These are phyloP conservation scores for Leucophenga maculata DNA, from an alignment of 2,888 invertebrate genomes.

Conservation along the genomic window DNA sequence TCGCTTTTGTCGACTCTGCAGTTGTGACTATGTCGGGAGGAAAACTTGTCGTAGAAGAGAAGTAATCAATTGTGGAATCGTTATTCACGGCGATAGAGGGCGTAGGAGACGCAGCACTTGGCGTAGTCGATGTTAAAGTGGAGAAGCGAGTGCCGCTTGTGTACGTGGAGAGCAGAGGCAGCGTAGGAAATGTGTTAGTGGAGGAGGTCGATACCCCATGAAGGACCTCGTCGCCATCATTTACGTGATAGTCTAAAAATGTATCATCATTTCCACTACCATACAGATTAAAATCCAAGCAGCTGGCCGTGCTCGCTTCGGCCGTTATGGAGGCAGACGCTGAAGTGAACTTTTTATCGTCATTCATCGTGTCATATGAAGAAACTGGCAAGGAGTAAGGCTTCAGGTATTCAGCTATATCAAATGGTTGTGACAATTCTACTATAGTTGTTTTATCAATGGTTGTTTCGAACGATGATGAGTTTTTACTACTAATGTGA, in stretches of 20 bases:
- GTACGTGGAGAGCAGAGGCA: too few species aligned
- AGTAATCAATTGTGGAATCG: background rate
- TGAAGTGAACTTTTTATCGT: constrained; percentile 24
- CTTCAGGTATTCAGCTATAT: constrained; percentile 55
- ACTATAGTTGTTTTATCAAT: constrained; percentile 18
- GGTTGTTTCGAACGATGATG: constrained; percentile 4
- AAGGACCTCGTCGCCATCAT: too few species aligned
- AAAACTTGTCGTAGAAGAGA: constrained; percentile 31
- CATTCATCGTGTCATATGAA: constrained; percentile 26
- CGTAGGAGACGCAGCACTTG: too few species aligned
- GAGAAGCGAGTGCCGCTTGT: too few species aligned
- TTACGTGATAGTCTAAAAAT: too few species aligned
- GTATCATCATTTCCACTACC: too few species aligned
- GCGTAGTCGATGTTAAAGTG: too few species aligned
- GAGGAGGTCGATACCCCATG: too few species aligned
- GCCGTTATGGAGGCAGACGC: background rate
- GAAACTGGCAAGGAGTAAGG: constrained; percentile 47
- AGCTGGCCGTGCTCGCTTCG: constrained; percentile 19
- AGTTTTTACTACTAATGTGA: background rate
- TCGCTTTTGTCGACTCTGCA: constrained; percentile 20
- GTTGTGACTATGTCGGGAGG: constrained; percentile 42
- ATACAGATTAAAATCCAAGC: background rate
- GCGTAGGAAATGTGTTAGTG: too few species aligned
- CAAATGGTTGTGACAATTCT: constrained; percentile 39
- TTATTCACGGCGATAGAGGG: too few species aligned